Evolutionary conservation across 2,113 vertebrate species (phyloP).

Genomic region (Speoplatyrhinus poulsoni): DNA sequence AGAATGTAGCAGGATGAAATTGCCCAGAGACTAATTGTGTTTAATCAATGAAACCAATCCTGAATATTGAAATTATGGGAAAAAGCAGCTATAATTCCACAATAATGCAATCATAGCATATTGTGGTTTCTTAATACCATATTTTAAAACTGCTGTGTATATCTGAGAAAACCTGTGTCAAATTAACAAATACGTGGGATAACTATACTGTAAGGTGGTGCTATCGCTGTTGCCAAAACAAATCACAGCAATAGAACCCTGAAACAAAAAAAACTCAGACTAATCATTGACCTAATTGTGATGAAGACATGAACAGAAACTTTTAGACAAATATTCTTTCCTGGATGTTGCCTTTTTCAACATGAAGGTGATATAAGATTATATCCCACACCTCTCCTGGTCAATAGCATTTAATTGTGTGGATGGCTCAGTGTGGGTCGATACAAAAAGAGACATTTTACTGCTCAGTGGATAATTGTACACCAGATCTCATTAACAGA

Average conservation of each 20-base stretch:
- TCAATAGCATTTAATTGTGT: slow-evolving; percentile 59
- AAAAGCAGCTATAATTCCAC: not conserved
- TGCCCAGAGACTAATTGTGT: not conserved
- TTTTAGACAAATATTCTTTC: slow-evolving; percentile 8
- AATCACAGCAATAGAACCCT: not conserved
- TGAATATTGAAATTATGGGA: not conserved
- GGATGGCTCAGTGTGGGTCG: slow-evolving; percentile 41
- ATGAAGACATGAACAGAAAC: not conserved
- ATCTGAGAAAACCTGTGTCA: too few species aligned
- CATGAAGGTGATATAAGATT: slow-evolving; percentile 34
- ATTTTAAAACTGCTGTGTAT: too few species aligned
- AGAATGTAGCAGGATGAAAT: slow-evolving; percentile 7
- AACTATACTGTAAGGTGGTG: not conserved
- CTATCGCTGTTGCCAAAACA: not conserved
- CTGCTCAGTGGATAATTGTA: slow-evolving; percentile 57
- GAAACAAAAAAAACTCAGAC: too few species aligned
- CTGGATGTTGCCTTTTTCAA: not conserved
- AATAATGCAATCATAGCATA: not conserved
- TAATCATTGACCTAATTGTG: too few species aligned
- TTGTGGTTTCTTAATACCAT: too few species aligned
- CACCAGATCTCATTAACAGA: slow-evolving; percentile 66
- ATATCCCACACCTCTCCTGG: slow-evolving; percentile 31
- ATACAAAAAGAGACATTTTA: slow-evolving; percentile 34
- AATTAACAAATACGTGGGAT: not conserved
- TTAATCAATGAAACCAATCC: not conserved